A percentile compares a stretch with the other conserved stretches of the same genome.
Evolutionary conservation across 1,140 invertebrate genomes (phyloP).

Genomic region (Zaprionus capensis): DNA sequence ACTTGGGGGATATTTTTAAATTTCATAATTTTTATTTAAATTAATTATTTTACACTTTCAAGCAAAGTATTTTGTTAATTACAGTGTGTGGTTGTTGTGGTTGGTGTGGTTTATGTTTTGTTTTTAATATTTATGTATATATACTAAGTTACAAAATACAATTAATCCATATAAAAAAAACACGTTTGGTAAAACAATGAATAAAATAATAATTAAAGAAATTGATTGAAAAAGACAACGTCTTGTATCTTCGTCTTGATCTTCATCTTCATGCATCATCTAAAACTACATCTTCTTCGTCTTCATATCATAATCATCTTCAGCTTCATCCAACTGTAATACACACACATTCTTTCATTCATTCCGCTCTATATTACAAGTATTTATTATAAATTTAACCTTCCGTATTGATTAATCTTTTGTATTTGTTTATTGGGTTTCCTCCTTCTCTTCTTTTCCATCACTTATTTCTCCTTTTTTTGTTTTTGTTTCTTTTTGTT

Average conservation of each 20-base stretch:
- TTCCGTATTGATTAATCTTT: constrained; percentile 53
- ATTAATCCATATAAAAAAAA: constrained; percentile 58
- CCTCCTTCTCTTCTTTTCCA: constrained; percentile 22
- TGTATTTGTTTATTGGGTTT: constrained; percentile 39
- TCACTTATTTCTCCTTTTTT: background rate
- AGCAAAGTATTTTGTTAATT: constrained; percentile 77
- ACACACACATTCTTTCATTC: background rate
- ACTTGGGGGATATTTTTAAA: constrained; percentile 34
- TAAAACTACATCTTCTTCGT: background rate
- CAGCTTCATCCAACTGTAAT: background rate
- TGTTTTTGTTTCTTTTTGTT: constrained; percentile 27
- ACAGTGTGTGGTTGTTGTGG: constrained; percentile 61
- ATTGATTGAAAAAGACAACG: constrained; percentile 54
- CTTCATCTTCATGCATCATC: background rate
- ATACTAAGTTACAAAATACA: constrained; percentile 46
- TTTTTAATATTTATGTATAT: constrained; percentile 58
- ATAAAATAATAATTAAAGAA: constrained; percentile 65
- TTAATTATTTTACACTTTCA: constrained; percentile 80
- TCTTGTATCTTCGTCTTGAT: constrained; percentile 7
- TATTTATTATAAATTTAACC: constrained; percentile 55
- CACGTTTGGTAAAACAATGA: constrained; percentile 52
- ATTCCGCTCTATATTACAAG: constrained; percentile 45
- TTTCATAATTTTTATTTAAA: constrained; percentile 80
- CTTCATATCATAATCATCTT: background rate
- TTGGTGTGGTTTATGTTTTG: constrained; percentile 36